Evolutionary conservation across 2,113 vertebrate genomes (phyloP).

Genomic region (Amblyornis subalaris): DNA sequence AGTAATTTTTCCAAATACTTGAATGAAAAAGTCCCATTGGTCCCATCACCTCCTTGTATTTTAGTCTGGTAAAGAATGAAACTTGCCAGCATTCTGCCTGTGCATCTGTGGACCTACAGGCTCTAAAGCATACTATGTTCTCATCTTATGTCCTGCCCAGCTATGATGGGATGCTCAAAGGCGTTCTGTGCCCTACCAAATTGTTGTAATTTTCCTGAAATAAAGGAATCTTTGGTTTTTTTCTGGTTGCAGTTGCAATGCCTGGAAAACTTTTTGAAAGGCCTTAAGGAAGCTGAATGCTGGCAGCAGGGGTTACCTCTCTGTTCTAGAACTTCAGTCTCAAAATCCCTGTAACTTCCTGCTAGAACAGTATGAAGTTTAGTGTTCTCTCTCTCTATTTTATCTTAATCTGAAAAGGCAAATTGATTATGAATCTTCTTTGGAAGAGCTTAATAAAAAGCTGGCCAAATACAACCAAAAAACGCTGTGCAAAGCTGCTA

Average conservation of each 20-base stretch:
- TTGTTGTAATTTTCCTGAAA: not conserved
- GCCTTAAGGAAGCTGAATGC: constrained; percentile 33
- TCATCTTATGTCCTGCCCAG: not conserved
- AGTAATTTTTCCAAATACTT: not conserved
- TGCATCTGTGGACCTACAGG: not conserved
- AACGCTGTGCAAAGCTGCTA: not conserved
- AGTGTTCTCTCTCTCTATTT: constrained; percentile 26
- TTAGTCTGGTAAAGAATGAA: not conserved
- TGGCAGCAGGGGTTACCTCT: not conserved
- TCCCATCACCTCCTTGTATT: not conserved
- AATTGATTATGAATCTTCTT: constrained; percentile 39
- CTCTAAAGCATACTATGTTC: not conserved
- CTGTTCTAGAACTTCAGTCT: constrained; percentile 12
- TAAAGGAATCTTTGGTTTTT: not conserved
- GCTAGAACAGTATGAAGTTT: constrained; percentile 23
- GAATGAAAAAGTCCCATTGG: not conserved
- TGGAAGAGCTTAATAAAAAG: constrained; percentile 21
- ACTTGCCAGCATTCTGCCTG: not conserved
- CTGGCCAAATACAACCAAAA: not conserved
- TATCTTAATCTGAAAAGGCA: constrained; percentile 28
- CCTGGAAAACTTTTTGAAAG: constrained; percentile 19
- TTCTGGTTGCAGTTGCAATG: not conserved
- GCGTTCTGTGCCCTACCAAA: not conserved
- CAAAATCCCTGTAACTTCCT: constrained; percentile 35
- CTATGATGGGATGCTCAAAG: not conserved